These are phyloP conservation scores for Pomatostomus ruficeps DNA, from an alignment of 2,113 vertebrate genomes.

Conservation along the genomic window DNA sequence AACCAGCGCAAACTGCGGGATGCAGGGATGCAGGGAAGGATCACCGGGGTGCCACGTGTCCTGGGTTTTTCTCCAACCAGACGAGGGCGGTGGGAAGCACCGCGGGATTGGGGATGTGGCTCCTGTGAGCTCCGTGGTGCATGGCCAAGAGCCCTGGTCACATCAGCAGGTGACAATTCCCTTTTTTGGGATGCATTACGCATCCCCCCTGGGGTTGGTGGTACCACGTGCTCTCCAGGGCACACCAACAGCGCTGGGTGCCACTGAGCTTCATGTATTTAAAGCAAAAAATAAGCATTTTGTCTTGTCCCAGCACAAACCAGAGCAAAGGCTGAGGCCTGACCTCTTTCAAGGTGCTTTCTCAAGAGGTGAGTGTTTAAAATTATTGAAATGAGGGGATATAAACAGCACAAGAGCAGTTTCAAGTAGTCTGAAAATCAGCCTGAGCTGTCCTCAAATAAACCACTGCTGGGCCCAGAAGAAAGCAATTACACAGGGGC, in stretches of 20 bases:
- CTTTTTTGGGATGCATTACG: rapidly evolving
- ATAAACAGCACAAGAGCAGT: neutral
- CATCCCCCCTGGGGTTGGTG: neutral
- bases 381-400: neutral
- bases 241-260: neutral
- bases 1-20: neutral
- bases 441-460: slow-evolving; percentile 40
- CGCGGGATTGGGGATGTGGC: neutral
- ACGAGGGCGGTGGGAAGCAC: neutral
- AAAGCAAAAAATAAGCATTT: neutral
- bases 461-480: slow-evolving; percentile 31
- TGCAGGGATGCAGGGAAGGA: neutral
- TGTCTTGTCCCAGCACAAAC: neutral
- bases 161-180: neutral
- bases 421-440: neutral
- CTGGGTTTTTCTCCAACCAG: neutral
- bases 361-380: neutral
- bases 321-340: neutral
- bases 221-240: neutral
- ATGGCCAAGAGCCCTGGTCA: neutral
- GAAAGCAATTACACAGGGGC: slow-evolving; percentile 48
- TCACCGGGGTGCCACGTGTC: neutral
- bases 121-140: rapidly evolving
- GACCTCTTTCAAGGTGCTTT: neutral
- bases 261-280: neutral